Base-by-base conservation (phyloP, 2,797 vertebrate genomes). In the Masticophis lateralis region DNA sequence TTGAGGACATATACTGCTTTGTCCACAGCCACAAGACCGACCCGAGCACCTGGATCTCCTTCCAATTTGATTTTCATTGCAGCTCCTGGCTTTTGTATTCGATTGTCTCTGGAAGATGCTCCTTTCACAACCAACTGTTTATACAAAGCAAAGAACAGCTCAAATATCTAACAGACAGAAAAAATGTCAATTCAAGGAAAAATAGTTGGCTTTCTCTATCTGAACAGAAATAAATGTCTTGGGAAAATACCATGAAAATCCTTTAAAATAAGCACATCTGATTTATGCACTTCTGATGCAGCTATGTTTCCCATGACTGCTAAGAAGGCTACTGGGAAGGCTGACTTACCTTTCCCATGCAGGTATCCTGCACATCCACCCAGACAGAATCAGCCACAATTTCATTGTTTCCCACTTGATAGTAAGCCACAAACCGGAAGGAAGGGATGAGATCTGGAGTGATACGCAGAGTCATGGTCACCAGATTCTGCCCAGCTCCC, bases 21-120 rank as follows among this genome's bases (percentile, higher is more conserved):
- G 95, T 99, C 98, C 94, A 99, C 98, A 0, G 98, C 98, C 91
- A 99, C 98, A 91, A 99, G 96, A 10, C 98, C 98, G 25, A 99
- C 98, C 0, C 93, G 93, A 93, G 98, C 98, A 0, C 79, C 96
- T 0, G 97, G 94, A 95, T 98, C 97, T 0, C 98, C 98, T 86
- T 98, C 98, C 2, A 99, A 92, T 92, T 92, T 98, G 55, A 99
- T 95, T 4, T 56, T 37, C 93, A 98, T 98, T 55, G 51, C 63
- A 0, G 47, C 95, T 11, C 97, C 95, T 0, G 99, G 99, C 0
- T 91, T 5, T 0, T 97, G 51, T 53, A 53, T 10, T 53, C 51
- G 0, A 11, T 74, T 32, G 0, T 79, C 63, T 5, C 0, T 89
- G 1, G 94, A 94, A 0, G 94, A 88, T 0, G 94, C 97, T 3